phyloP scores from a whole-genome alignment of 2,113 vertebrate genomes.

The Stegostoma tigrinum region DNA sequence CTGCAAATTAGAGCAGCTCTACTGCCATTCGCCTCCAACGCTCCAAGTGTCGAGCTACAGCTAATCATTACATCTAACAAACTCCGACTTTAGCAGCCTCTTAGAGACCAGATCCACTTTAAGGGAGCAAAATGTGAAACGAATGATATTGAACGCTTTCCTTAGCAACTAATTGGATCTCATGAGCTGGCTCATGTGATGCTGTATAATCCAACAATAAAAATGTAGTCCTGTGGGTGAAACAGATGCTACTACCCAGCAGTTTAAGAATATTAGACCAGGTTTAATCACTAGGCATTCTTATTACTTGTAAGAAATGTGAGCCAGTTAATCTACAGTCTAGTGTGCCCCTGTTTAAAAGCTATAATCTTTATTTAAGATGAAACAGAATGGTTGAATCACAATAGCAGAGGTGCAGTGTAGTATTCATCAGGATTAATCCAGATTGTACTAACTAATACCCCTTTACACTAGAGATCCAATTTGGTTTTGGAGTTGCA shows the following conservation, averaged over 20 bases:
- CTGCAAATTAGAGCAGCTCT: conserved; percentile 59
- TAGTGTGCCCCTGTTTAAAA: neutral
- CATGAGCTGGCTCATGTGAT: neutral
- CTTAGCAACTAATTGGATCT: conserved; percentile 25
- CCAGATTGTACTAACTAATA: neutral
- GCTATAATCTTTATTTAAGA: neutral
- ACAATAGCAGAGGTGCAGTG: neutral
- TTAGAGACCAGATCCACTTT: conserved; percentile 52
- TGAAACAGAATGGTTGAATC: neutral
- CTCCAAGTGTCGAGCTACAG: conserved; percentile 57
- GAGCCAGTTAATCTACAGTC: conserved; percentile 13
- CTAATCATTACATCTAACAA: conserved; percentile 64
- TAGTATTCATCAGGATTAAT: conserved; percentile 23
- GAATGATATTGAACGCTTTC: conserved; percentile 20
- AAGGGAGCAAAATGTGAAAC: conserved; percentile 25
- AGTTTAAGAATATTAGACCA: neutral
- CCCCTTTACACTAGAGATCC: neutral
- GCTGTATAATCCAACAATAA: conserved; percentile 28
- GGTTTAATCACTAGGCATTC: neutral
- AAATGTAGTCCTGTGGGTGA: conserved; percentile 26
- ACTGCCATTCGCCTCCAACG: conserved; percentile 52
- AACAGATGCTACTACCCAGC: neutral
- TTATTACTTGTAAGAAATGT: neutral
- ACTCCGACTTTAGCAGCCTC: conserved; percentile 57
- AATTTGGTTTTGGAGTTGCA: neutral